phyloP scores from a whole-genome alignment of 2,113 vertebrate species.

The Ctenodactylus gundi region DNA sequence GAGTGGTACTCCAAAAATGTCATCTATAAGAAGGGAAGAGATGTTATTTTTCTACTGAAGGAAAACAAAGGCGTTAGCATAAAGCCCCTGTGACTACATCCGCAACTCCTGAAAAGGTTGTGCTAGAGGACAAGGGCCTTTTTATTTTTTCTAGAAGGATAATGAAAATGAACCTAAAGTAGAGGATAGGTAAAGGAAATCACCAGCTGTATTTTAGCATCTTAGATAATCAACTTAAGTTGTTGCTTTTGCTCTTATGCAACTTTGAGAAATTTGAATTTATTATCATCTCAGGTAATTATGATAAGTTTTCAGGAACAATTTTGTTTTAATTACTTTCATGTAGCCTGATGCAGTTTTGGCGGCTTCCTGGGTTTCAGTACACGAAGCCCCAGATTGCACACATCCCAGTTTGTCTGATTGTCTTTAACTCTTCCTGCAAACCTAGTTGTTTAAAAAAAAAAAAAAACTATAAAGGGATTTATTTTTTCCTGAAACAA shows the following conservation, averaged over 20 bases:
- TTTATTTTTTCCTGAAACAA: background rate
- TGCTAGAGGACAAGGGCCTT: background rate
- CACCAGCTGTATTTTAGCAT: background rate
- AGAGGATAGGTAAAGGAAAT: background rate
- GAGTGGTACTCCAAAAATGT: conserved; percentile 29
- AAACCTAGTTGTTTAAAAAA: conserved; percentile 29
- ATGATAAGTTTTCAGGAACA: background rate
- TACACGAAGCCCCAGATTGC: background rate
- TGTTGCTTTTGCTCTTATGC: background rate
- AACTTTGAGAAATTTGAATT: background rate
- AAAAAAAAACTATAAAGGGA: background rate
- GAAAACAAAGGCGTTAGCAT: background rate
- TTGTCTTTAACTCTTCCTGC: background rate
- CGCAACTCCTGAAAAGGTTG: background rate
- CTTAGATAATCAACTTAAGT: background rate
- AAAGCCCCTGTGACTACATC: background rate
- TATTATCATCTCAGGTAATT: conserved; percentile 20
- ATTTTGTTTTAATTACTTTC: conserved; percentile 36
- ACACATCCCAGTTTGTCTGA: background rate
- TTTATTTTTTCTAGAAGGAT: conserved; percentile 33
- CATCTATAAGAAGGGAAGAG: conserved; percentile 28
- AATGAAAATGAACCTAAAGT: background rate
- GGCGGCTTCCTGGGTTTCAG: background rate
- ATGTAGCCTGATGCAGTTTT: background rate
- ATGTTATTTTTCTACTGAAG: conserved; percentile 9